Conservation (phyloP, 2,797 vertebrate species). For the Choloepus didactylus region DNA sequence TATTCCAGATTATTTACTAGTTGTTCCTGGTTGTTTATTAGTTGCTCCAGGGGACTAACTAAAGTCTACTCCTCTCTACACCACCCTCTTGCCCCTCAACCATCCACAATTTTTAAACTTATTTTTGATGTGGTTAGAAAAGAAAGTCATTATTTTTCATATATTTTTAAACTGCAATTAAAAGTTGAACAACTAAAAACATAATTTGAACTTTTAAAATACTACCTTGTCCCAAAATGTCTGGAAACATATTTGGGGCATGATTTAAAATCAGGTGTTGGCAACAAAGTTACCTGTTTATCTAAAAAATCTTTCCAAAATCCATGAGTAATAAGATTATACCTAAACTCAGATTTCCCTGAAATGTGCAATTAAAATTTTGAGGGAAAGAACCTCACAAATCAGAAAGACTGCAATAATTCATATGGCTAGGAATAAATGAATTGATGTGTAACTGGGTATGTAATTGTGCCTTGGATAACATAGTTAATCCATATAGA, state of each 20-base stretch:
- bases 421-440: not conserved
- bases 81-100: not conserved
- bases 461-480: not conserved
- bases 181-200: not conserved
- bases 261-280: conserved; percentile 15
- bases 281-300: not conserved
- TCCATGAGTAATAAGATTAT: not conserved
- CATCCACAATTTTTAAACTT: not conserved
- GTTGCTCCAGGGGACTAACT: no score
- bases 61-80: no score
- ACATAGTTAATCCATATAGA: not conserved
- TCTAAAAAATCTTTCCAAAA: not conserved
- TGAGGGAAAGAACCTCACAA: not conserved
- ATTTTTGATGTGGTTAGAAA: not conserved
- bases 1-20: no score
- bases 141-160: not conserved
- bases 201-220: conserved; percentile 24
- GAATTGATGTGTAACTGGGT: not conserved
- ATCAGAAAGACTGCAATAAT: not conserved
- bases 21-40: no score
- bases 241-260: not conserved
- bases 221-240: not conserved
- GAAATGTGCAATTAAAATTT: conserved; percentile 15
- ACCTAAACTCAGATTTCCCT: not conserved
- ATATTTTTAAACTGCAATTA: not conserved